phyloP scores from a whole-genome alignment of 2,113 vertebrate species.

The Mormyrus lacerda region DNA sequence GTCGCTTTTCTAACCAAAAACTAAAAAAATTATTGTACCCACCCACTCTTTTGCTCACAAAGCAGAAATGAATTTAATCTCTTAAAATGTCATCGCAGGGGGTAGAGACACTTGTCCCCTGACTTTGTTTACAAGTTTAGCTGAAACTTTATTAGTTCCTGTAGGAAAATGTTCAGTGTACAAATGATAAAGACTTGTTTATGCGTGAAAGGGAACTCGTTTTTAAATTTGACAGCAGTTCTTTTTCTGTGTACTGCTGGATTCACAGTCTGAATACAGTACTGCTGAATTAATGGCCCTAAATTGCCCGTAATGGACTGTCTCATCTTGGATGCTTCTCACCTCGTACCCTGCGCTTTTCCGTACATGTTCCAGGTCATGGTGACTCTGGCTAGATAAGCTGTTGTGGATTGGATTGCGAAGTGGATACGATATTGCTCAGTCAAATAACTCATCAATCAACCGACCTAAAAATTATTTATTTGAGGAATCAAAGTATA shows the following conservation, averaged over 20 bases:
- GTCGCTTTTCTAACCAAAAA: neutral
- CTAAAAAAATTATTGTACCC: neutral
- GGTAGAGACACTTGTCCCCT: neutral
- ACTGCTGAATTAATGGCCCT: neutral
- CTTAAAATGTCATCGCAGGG: neutral
- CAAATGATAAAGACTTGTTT: neutral
- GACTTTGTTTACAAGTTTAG: neutral
- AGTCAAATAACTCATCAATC: neutral
- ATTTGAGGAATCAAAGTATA: neutral
- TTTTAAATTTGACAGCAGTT: neutral
- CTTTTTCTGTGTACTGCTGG: neutral
- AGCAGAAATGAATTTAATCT: neutral
- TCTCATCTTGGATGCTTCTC: neutral
- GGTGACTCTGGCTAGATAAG: neutral
- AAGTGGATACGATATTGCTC: neutral
- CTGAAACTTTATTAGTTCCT: neutral
- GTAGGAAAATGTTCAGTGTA: neutral
- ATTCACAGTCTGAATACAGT: neutral
- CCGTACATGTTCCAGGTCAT: neutral
- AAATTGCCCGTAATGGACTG: neutral
- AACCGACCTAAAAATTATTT: neutral
- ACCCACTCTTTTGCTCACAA: neutral
- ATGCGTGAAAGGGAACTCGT: neutral
- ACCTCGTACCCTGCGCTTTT: neutral
- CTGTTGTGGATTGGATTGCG: neutral